Conservation (phyloP, 2,797 vertebrate genomes). For the Muscicapa striata region DNA sequence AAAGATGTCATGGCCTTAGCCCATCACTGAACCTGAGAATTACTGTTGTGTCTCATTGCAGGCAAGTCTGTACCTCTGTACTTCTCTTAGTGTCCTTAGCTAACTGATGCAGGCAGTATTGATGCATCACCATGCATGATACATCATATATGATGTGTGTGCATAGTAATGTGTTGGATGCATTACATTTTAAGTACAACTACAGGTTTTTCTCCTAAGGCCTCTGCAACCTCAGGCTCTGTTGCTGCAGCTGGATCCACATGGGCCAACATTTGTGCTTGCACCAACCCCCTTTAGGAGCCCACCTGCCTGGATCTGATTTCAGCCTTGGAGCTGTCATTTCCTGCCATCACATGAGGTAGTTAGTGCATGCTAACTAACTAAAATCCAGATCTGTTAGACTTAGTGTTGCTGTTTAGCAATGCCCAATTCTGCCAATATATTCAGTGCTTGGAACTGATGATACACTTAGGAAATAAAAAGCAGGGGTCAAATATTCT, state of each 20-base stretch:
- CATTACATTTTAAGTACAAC: not conserved
- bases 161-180: not conserved
- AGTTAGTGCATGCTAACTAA: not conserved
- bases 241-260: slow-evolving; percentile 19
- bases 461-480: slow-evolving; percentile 34
- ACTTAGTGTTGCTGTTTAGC: not conserved
- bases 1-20: slow-evolving; percentile 24
- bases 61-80: not conserved
- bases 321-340: slow-evolving; percentile 42
- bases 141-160: not conserved
- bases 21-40: not conserved
- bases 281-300: not conserved
- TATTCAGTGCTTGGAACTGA: not conserved
- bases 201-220: not conserved
- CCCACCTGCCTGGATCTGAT: slow-evolving; percentile 51
- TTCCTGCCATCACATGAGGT: slow-evolving; percentile 39
- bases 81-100: not conserved
- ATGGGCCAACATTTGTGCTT: not conserved
- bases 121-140: not conserved
- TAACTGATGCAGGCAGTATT: not conserved
- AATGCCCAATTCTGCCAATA: not conserved
- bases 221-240: not conserved
- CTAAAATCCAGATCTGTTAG: not conserved
- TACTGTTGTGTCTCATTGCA: not conserved
- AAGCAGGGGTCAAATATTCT: slow-evolving; percentile 34